phyloP scores from a whole-genome alignment of 2,797 vertebrate genomes.

The Caiman crocodilus region DNA sequence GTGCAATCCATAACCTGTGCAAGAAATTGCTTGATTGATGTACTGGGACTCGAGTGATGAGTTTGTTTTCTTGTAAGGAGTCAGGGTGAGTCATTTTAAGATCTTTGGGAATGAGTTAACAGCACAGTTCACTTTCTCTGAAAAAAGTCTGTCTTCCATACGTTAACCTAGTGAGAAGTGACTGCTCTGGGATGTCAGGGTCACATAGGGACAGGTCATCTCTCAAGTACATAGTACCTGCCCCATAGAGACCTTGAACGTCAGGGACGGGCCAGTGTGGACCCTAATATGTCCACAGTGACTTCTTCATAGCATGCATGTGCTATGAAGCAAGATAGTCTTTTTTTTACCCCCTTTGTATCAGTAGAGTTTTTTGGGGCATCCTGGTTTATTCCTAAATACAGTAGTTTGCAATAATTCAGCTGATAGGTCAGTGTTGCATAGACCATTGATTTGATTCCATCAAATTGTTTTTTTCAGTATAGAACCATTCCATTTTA shows the following conservation, averaged over 20 bases:
- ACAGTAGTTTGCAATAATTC: background rate
- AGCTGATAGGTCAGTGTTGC: background rate
- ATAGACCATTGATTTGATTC: background rate
- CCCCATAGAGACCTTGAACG: background rate
- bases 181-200: background rate
- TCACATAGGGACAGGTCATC: background rate
- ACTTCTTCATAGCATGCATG: background rate
- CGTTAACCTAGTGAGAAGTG: background rate
- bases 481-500: fast-evolving
- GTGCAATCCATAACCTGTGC: background rate
- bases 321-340: background rate
- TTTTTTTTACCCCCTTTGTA: background rate
- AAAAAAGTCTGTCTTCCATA: background rate
- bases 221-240: background rate
- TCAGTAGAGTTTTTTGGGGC: fast-evolving
- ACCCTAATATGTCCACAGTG: background rate
- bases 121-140: background rate
- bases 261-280: background rate
- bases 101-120: too few relatives aligned
- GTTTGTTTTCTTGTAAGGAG: background rate
- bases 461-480: background rate
- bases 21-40: background rate
- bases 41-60: background rate
- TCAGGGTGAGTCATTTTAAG: too few relatives aligned
- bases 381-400: background rate